Percentiles rank a stretch among this genome's conserved stretches.
Conservation (phyloP, 1,140 invertebrate genomes). For the Lepidurus apus region DNA sequence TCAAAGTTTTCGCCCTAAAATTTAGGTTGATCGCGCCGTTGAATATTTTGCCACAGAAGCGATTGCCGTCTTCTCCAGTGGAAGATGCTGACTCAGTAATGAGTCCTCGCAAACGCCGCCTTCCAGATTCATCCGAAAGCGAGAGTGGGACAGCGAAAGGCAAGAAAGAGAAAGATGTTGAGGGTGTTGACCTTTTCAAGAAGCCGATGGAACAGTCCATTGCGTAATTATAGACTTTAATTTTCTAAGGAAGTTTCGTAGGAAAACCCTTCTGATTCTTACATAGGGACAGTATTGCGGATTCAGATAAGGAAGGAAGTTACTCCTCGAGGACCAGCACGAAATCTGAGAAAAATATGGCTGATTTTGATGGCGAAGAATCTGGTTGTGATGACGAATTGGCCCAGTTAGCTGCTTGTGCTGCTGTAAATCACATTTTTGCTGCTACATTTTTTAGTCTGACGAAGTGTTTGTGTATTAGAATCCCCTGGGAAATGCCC, state of each 20-base stretch:
- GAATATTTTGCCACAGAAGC: neutral
- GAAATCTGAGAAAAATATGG: slow-evolving; percentile 92
- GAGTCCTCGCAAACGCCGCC: neutral
- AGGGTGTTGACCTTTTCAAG: slow-evolving; percentile 10
- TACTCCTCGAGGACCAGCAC: slow-evolving; percentile 83
- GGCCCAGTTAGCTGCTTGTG: slow-evolving; percentile 64
- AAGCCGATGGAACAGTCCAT: neutral
- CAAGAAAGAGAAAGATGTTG: slow-evolving; percentile 15
- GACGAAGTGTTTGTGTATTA: slow-evolving; percentile 11
- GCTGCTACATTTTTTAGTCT: slow-evolving; percentile 32
- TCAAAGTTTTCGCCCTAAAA: neutral
- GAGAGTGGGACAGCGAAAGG: slow-evolving; percentile 37
- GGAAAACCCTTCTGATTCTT: no score
- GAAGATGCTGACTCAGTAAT: neutral
- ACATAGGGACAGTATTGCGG: slow-evolving; percentile 30
- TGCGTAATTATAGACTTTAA: neutral
- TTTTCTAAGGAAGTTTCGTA: no score
- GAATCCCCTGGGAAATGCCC: neutral
- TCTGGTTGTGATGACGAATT: slow-evolving; percentile 82
- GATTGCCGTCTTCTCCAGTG: neutral
- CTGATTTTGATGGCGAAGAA: slow-evolving; percentile 89
- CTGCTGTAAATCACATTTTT: slow-evolving; percentile 39
- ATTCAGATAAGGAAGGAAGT: slow-evolving; percentile 57
- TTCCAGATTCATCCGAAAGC: slow-evolving; percentile 37
- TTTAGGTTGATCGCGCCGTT: neutral